Conservation (phyloP, 2,113 vertebrate genomes). For the Zapus hudsonius region DNA sequence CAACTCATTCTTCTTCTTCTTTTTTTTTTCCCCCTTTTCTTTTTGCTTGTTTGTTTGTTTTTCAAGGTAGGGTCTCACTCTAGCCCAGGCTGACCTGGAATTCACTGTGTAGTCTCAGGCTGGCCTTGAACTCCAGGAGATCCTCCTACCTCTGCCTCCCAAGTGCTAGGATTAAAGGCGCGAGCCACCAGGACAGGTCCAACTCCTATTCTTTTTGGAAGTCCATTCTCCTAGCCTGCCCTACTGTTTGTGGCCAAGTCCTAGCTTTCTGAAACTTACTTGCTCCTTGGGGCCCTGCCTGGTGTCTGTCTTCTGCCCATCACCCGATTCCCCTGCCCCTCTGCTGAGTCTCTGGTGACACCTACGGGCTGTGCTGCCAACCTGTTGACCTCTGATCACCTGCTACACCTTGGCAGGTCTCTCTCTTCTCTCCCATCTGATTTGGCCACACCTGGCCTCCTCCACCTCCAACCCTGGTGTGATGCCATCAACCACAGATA, state of each 20-base stretch:
- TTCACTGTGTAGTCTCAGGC: no score
- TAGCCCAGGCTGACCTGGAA: no score
- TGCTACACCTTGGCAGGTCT: not conserved
- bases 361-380: not conserved
- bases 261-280: not conserved
- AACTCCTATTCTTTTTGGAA: not conserved
- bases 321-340: not conserved
- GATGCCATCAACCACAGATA: slow-evolving; percentile 11
- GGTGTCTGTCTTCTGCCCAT: not conserved
- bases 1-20: not conserved
- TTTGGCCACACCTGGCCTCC: slow-evolving; percentile 9
- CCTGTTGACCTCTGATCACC: not conserved
- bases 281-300: not conserved
- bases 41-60: no score
- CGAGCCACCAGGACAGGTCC: no score
- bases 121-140: no score
- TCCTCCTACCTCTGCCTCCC: no score
- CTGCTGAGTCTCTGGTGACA: not conserved
- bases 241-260: not conserved
- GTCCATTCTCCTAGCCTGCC: not conserved
- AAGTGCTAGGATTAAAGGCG: no score
- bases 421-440: slow-evolving; percentile 14
- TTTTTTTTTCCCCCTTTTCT: no score
- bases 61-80: no score
- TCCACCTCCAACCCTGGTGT: not conserved